These are phyloP conservation scores for Phalanger gymnotis DNA, from an alignment of 2,797 vertebrate species.

Conservation along the genomic window DNA sequence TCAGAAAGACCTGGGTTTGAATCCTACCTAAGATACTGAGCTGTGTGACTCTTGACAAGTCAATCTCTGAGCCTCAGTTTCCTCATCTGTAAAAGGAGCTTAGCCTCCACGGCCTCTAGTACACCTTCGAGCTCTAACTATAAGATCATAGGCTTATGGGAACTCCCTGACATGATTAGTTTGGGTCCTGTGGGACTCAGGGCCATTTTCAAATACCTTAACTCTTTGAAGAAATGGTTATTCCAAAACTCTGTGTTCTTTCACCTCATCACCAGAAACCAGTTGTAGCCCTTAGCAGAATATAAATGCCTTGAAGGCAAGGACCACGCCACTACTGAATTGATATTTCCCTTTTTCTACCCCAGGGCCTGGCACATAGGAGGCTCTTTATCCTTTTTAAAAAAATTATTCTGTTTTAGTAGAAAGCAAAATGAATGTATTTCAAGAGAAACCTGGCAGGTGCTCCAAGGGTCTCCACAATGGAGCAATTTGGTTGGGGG, in stretches of 20 bases:
- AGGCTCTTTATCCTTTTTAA: neutral
- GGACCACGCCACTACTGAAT: neutral
- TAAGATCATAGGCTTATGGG: neutral
- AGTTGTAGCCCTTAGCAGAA: neutral
- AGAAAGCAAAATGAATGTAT: neutral
- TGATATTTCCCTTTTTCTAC: neutral
- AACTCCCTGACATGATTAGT: neutral
- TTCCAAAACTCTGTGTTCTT: neutral
- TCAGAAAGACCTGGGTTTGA: neutral
- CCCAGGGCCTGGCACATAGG: neutral
- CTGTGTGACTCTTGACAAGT: neutral
- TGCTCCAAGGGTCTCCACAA: neutral
- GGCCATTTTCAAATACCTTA: neutral
- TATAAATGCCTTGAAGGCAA: neutral
- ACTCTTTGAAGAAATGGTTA: neutral
- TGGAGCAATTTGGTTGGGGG: neutral
- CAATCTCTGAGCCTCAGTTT: neutral
- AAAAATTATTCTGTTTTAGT: neutral
- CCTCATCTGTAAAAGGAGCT: neutral
- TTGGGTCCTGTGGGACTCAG: neutral
- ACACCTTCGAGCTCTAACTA: neutral
- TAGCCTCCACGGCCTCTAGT: neutral
- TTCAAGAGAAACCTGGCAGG: neutral
- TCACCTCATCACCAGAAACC: neutral
- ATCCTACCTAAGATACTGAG: neutral